A percentile compares a stretch with the other conserved stretches of the same genome.
Evolutionary conservation across 2,888 invertebrate species (phyloP).

Genomic region (Ormyrus labotus): DNA sequence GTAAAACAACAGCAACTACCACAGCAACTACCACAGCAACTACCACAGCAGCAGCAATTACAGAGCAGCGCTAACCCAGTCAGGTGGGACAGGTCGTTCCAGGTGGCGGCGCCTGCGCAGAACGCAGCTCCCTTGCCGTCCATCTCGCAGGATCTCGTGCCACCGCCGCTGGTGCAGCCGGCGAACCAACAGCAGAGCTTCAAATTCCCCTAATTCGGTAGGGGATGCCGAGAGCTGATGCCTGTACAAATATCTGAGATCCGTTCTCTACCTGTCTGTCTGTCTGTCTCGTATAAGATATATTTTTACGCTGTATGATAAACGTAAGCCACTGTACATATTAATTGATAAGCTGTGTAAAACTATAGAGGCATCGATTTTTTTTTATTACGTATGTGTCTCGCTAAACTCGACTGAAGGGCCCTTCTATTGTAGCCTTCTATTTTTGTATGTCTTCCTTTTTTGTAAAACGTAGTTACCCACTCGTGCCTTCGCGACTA

Average conservation of each 20-base stretch:
- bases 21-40: constrained; percentile 23
- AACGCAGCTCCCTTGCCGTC: constrained; percentile 55
- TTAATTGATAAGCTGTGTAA: constrained; percentile 64
- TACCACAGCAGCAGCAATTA: constrained; percentile 43
- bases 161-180: constrained; percentile 62
- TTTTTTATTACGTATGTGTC: neutral
- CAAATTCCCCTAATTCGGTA: constrained; percentile 62
- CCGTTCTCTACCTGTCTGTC: neutral
- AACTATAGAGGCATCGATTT: constrained; percentile 44
- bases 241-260: constrained; percentile 63
- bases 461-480: too few species aligned
- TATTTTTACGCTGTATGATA: constrained; percentile 46
- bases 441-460: too few species aligned
- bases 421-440: constrained; percentile 58
- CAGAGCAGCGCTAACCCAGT: constrained; percentile 60
- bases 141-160: constrained; percentile 69
- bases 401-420: constrained; percentile 66
- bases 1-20: constrained; percentile 9
- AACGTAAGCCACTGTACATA: constrained; percentile 67
- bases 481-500: constrained; percentile 28
- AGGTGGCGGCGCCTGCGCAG: constrained; percentile 35
- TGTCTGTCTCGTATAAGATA: neutral
- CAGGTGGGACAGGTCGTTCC: constrained; percentile 67
- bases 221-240: neutral
- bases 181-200: constrained; percentile 52